A percentile compares a stretch with the other conserved stretches of the same genome.
phyloP scores from a whole-genome alignment of 2,797 vertebrate genomes.

The Thamnophis elegans region DNA sequence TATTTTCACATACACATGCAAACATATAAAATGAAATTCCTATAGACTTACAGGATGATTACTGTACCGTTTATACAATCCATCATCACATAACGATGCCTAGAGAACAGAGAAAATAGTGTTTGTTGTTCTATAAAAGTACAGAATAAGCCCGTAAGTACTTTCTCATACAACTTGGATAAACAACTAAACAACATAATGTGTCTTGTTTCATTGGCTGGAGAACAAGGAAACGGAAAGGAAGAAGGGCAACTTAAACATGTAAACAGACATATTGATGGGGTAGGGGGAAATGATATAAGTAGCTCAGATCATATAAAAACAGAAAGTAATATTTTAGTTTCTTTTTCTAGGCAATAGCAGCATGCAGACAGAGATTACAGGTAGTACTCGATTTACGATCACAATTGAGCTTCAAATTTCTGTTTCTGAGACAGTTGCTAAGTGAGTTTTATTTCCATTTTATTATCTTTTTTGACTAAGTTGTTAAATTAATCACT shows the following conservation, averaged over 20 bases:
- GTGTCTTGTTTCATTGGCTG: background rate
- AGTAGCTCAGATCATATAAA: background rate
- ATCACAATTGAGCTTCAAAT: background rate
- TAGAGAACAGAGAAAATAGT: constrained; percentile 66
- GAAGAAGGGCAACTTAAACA: background rate
- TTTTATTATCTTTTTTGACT: background rate
- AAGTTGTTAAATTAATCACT: background rate
- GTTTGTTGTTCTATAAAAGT: constrained; percentile 25
- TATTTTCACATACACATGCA: constrained; percentile 20
- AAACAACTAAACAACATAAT: background rate
- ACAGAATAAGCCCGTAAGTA: background rate
- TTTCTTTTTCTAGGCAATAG: background rate
- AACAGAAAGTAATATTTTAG: background rate
- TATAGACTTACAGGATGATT: constrained; percentile 85
- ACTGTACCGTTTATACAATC: constrained; percentile 78
- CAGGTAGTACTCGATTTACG: background rate
- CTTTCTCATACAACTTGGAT: background rate
- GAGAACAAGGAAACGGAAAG: background rate
- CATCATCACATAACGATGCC: constrained; percentile 82
- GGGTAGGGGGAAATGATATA: background rate
- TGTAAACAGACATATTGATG: background rate
- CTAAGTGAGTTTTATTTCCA: background rate
- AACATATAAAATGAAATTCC: constrained; percentile 25
- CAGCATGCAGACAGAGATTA: background rate
- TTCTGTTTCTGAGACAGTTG: background rate